Conservation (phyloP, 2,113 vertebrate species). For the Scortum barcoo region DNA sequence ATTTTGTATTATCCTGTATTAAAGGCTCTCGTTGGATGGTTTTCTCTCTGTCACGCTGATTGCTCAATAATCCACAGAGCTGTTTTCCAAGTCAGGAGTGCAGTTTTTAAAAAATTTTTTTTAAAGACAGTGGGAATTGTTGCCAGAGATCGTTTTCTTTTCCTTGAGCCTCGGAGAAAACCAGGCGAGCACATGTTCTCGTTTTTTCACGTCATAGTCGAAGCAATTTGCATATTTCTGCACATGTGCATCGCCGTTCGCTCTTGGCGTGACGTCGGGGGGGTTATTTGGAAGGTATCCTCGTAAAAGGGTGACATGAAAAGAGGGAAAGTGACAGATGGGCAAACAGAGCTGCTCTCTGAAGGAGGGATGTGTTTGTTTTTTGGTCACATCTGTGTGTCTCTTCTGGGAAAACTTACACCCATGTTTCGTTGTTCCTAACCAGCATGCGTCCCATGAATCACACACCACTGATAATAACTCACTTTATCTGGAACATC, state of each 20-base stretch:
- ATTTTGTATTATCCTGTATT: neutral
- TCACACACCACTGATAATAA: neutral
- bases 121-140: constrained; percentile 18
- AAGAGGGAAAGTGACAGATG: constrained; percentile 19
- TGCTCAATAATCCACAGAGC: neutral
- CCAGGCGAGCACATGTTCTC: constrained; percentile 32
- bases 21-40: neutral
- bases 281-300: constrained; percentile 6
- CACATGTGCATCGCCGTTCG: neutral
- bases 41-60: neutral
- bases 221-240: constrained; percentile 39
- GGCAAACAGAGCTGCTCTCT: neutral
- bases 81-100: constrained; percentile 2
- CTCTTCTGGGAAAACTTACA: constrained; percentile 5
- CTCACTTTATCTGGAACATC: neutral
- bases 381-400: constrained; percentile 25
- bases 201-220: constrained; percentile 17
- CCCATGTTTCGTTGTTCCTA: neutral
- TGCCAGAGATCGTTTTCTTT: constrained; percentile 3
- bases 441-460: neutral
- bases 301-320: neutral
- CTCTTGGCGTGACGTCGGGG: neutral
- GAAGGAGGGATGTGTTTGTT: constrained; percentile 20
- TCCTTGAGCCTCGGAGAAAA: constrained; percentile 13
- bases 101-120: constrained; percentile 9